A percentile compares a stretch with the other conserved stretches of the same genome.
These are phyloP conservation scores for cattle (Bos taurus) DNA, from an alignment of 2,113 vertebrate genomes.

Conservation along the genomic window ARS-UCD2.0 NC_037336.1:7979001-7979500, in stretches of 20 bases:
- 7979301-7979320: background rate
- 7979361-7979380: background rate
- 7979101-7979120: background rate
- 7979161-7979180: too few relatives aligned
- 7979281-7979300: background rate
- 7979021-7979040: background rate
- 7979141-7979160: background rate
- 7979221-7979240: background rate
- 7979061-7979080: background rate
- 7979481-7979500: background rate
- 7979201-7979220: background rate
- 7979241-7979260: background rate
- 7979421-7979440: background rate
- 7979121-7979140: background rate
- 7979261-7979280: background rate
- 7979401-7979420: background rate
- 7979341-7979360: background rate
- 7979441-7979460: background rate
- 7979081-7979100: background rate
- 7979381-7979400: background rate
- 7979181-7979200: background rate
- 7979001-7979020: background rate
- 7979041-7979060: background rate
- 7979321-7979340: background rate
- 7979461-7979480: background rate